Percentiles rank a stretch among this genome's conserved stretches.
Evolutionary conservation across 2,888 invertebrate genomes (phyloP).

Genomic region (Scaptomyza polygonia): DNA sequence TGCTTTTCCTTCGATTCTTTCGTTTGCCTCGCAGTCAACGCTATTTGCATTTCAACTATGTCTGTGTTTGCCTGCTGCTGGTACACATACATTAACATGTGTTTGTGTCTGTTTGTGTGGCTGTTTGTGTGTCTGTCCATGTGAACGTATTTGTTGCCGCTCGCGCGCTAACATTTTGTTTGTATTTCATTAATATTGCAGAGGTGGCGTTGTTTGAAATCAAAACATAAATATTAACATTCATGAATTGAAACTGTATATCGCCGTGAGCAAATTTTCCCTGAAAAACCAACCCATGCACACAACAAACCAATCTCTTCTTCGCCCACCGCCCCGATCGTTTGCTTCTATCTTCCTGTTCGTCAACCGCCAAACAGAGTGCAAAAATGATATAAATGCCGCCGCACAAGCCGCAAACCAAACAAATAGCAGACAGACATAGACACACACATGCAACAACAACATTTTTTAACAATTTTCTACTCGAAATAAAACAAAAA

Average conservation of each 20-base stretch:
- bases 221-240: conserved; percentile 82
- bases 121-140: conserved; percentile 22
- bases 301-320: conserved; percentile 10
- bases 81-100: neutral
- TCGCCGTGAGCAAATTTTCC: conserved; percentile 76
- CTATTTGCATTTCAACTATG: conserved; percentile 79
- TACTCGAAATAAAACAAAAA: conserved; percentile 12
- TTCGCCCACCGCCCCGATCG: neutral
- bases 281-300: neutral
- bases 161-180: conserved; percentile 77
- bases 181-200: conserved; percentile 82
- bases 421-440: conserved; percentile 64
- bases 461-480: conserved; percentile 57
- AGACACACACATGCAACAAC: conserved; percentile 55
- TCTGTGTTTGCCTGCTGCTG: conserved; percentile 45
- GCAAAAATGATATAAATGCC: conserved; percentile 74
- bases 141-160: conserved; percentile 38
- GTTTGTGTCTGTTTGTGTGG: conserved; percentile 10
- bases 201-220: conserved; percentile 80
- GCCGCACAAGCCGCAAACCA: conserved; percentile 75
- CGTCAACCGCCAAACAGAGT: conserved; percentile 23
- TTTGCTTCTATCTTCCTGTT: neutral
- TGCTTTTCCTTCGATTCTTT: conserved; percentile 50
- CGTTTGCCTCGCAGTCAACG: conserved; percentile 59
- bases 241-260: conserved; percentile 80